Evolutionary conservation across 2,113 vertebrate species (phyloP).

Genomic region (Cebidichthys violaceus): DNA sequence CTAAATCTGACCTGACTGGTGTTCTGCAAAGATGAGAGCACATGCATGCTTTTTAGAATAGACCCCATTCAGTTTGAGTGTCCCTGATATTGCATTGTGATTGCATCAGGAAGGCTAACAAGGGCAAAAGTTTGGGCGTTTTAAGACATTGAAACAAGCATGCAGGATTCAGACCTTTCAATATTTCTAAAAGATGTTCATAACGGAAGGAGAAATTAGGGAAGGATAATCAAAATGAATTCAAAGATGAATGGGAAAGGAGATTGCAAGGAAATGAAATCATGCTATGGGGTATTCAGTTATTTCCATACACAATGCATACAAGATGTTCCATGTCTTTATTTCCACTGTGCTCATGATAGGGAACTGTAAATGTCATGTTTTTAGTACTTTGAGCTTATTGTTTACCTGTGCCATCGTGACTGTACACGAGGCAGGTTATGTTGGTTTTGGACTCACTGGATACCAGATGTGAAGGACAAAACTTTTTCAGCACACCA

Average conservation of each 20-base stretch:
- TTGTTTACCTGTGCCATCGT: conserved; percentile 90
- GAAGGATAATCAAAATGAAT: not conserved
- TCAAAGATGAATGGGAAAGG: not conserved
- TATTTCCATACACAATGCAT: not conserved
- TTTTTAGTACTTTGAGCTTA: not conserved
- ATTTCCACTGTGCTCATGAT: not conserved
- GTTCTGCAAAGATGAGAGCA: not conserved
- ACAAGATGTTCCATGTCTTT: not conserved
- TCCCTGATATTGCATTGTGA: conserved; percentile 23
- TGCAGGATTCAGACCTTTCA: conserved; percentile 1
- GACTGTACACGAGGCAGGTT: conserved; percentile 96
- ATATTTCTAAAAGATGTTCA: conserved; percentile 12
- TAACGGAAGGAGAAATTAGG: not conserved
- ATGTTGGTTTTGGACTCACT: conserved; percentile 98
- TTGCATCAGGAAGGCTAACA: conserved; percentile 32
- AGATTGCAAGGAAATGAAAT: not conserved
- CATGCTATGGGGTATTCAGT: not conserved
- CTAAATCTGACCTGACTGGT: not conserved
- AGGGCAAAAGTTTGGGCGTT: not conserved
- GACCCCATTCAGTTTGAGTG: not conserved
- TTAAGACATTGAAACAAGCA: conserved; percentile 9
- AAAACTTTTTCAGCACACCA: conserved; percentile 96
- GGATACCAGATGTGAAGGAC: conserved; percentile 94
- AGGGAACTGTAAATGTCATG: not conserved
- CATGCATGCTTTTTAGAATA: not conserved